Conservation (phyloP, 2,797 vertebrate genomes). For the Megalops cyprinoides region DNA sequence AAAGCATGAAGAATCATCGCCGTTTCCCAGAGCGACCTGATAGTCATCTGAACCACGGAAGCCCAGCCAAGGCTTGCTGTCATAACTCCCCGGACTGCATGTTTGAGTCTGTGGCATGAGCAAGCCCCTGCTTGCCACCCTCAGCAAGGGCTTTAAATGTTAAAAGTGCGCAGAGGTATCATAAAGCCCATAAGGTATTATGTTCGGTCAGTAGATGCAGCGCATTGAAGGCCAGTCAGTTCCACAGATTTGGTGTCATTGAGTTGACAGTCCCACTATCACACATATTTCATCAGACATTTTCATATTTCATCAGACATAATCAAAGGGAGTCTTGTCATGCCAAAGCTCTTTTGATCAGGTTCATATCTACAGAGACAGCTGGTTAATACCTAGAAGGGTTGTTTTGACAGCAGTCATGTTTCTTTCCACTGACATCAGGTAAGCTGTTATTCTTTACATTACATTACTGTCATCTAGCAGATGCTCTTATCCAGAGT, state of each 20-base stretch:
- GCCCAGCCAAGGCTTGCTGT: background rate
- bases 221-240: background rate
- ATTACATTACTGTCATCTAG: too few relatives aligned
- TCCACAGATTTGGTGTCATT: too few relatives aligned
- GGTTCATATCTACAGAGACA: background rate
- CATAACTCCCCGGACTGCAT: too few relatives aligned
- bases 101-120: background rate
- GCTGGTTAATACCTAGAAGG: background rate
- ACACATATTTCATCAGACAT: too few relatives aligned
- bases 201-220: background rate
- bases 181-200: background rate
- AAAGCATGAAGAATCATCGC: background rate
- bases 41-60: background rate
- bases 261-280: too few relatives aligned
- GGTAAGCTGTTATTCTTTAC: too few relatives aligned
- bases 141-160: background rate
- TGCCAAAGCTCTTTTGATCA: too few relatives aligned
- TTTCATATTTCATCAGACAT: too few relatives aligned
- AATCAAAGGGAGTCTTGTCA: too few relatives aligned
- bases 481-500: too few relatives aligned
- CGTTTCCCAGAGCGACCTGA: conserved; percentile 33
- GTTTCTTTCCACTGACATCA: background rate
- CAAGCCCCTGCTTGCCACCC: conserved; percentile 1
- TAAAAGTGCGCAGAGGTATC: background rate
- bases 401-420: background rate